phyloP scores from a whole-genome alignment of 2,888 invertebrate genomes.

The Apocheima hispidaria region DNA sequence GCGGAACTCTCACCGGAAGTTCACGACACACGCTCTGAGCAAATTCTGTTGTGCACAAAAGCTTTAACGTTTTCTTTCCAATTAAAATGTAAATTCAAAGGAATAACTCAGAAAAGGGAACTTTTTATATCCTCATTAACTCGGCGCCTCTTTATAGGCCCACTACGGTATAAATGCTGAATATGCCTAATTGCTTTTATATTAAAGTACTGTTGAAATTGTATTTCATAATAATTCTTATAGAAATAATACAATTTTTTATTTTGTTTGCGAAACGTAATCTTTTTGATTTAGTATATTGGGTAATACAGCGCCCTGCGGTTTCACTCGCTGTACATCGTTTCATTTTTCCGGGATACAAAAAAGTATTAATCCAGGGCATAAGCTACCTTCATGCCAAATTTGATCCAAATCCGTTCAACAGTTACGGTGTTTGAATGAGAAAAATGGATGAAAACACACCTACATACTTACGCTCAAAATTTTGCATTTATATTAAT shows the following conservation, averaged over 20 bases:
- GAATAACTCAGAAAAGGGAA: slow-evolving; percentile 70
- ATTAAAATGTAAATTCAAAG: slow-evolving; percentile 74
- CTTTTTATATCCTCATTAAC: slow-evolving; percentile 72
- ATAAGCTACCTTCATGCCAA: too few species aligned
- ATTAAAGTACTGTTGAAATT: slow-evolving; percentile 61
- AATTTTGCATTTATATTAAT: too few species aligned
- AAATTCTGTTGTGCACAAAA: slow-evolving; percentile 51
- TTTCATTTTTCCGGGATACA: too few species aligned
- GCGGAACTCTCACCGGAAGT: slow-evolving; percentile 31
- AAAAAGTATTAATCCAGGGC: too few species aligned
- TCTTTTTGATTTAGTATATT: too few species aligned
- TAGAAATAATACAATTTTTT: slow-evolving; percentile 3
- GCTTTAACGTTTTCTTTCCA: slow-evolving; percentile 65
- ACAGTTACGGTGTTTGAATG: too few species aligned
- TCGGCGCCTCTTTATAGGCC: slow-evolving; percentile 60
- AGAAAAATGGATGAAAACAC: too few species aligned
- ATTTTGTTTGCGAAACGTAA: too few species aligned
- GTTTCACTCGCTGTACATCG: too few species aligned
- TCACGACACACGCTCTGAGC: slow-evolving; percentile 33
- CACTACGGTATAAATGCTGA: slow-evolving; percentile 62
- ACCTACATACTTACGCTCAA: too few species aligned
- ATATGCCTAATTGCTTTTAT: slow-evolving; percentile 65
- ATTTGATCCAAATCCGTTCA: too few species aligned
- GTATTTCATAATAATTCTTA: slow-evolving; percentile 50
- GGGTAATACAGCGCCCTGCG: too few species aligned